These are phyloP conservation scores for Aphelinus certus DNA, from an alignment of 1,140 invertebrate species.

Conservation along the genomic window DNA sequence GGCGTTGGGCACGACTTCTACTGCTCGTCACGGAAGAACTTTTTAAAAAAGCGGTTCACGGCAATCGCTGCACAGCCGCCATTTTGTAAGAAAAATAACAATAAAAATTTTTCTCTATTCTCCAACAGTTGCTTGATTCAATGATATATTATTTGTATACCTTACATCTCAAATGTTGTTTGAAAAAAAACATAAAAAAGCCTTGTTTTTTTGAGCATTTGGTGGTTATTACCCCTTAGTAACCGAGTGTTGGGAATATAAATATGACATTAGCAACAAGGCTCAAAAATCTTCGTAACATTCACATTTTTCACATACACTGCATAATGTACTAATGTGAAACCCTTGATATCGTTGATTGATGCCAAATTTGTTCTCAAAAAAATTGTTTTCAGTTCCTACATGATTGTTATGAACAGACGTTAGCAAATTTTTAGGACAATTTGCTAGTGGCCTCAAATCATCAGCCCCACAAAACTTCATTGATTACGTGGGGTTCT, in stretches of 20 bases:
- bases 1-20: too few species aligned
- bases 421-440: neutral
- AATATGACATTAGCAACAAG: slow-evolving; percentile 63
- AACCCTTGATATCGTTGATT: slow-evolving; percentile 32
- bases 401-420: neutral
- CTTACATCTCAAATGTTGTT: too few species aligned
- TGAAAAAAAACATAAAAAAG: too few species aligned
- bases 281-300: slow-evolving; percentile 67
- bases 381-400: slow-evolving; percentile 4
- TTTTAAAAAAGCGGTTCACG: too few species aligned
- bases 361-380: slow-evolving; percentile 24
- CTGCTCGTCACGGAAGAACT: too few species aligned
- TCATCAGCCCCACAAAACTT: too few species aligned
- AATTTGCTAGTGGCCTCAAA: neutral
- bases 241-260: slow-evolving; percentile 70
- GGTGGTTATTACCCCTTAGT: slow-evolving; percentile 47
- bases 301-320: slow-evolving; percentile 43
- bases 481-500: neutral
- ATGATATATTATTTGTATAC: too few species aligned
- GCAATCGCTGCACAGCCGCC: too few species aligned
- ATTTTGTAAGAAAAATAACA: too few species aligned
- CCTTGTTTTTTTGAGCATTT: too few species aligned
- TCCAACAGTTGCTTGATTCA: too few species aligned
- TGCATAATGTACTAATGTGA: slow-evolving; percentile 33
- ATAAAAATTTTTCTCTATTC: too few species aligned